A percentile compares a stretch with the other conserved stretches of the same genome.
Evolutionary conservation across 1,140 invertebrate species (phyloP).

Genomic region (Tyrophagus putrescentiae): DNA sequence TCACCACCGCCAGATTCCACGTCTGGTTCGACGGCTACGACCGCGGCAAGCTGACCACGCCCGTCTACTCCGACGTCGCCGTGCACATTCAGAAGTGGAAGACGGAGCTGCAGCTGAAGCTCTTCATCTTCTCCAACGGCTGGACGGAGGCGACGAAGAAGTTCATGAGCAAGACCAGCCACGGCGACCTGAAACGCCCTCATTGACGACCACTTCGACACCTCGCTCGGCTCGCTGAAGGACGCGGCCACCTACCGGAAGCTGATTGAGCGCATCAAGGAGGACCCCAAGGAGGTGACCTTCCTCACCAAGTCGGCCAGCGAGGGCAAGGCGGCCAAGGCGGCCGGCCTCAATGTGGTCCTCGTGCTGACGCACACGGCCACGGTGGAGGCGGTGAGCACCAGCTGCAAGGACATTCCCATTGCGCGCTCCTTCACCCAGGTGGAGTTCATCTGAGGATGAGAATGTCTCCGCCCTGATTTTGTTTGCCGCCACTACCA

Average conservation of each 20-base stretch:
- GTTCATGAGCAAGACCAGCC: conserved; percentile 19
- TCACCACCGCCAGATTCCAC: conserved; percentile 9
- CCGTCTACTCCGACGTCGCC: conserved; percentile 21
- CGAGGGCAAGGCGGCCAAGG: conserved; percentile 15
- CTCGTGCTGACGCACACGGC: conserved; percentile 16
- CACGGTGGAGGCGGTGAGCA: background rate
- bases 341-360: conserved; percentile 10
- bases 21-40: conserved; percentile 23
- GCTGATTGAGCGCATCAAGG: background rate
- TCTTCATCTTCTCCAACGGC: conserved; percentile 19
- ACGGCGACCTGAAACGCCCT: conserved; percentile 20
- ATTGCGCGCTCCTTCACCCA: background rate
- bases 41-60: background rate
- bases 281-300: conserved; percentile 13
- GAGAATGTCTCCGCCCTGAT: too few relatives aligned
- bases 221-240: background rate
- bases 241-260: conserved; percentile 16
- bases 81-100: conserved; percentile 18
- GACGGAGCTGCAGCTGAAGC: conserved; percentile 7
- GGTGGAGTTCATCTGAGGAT: conserved; percentile 10
- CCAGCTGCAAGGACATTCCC: background rate
- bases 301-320: conserved; percentile 21
- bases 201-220: conserved; percentile 22
- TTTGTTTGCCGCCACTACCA: too few relatives aligned
- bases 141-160: conserved; percentile 20